Evolutionary conservation across 2,888 invertebrate genomes (phyloP), one percentile per base, ranked within the genome.

Genomic region (Drosophila prostipennis): DNA sequence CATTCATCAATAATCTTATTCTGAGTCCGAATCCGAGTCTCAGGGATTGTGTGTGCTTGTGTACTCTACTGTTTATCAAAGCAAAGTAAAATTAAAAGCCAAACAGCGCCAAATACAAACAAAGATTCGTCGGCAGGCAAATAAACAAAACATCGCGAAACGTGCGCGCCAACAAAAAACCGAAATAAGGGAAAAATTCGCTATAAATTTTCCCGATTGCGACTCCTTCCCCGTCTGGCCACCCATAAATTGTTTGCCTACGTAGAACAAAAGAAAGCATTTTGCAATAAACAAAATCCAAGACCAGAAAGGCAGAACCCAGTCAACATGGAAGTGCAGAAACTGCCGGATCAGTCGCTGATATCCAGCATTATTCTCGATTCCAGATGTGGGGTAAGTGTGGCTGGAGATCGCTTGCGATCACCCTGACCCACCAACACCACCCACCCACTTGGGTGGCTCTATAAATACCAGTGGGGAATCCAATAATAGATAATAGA

Each of bases 361-460:
- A 64, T 89, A 63, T 87, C 90, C 65, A 89, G 78, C 76, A 84
- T 84, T 55, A 90, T 90, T 74, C 89, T 89, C 64, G 91, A 91
- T 48, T 77, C 90, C 57, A 78, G 91, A 78, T 91, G 90, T 77
- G 90, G 90, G 89, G 91, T 91, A 87, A 91, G 91, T 90, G 64
- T 74, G 69, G 49, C 73, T 60, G 59, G 37, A 46, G 36, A 59
- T 16, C 26, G 13, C 29, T 16, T 8, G n/a, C 4, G 42, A 36
- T 42, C 39, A 36, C 36, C 32, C 26, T 54, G 49, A 37, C 36
- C 52, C 29, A 46, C 14, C 53, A 8, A n/a, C 29, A 45, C 65
- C 45, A 51, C 26, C 57, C 32, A 46, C 48, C 48, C 16, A 13
- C 48, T 16, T 46, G 14, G 16, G 32, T 39, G 42, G 53, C 45